phyloP scores from a whole-genome alignment of 2,888 invertebrate genomes.

The Phortica okadai region DNA sequence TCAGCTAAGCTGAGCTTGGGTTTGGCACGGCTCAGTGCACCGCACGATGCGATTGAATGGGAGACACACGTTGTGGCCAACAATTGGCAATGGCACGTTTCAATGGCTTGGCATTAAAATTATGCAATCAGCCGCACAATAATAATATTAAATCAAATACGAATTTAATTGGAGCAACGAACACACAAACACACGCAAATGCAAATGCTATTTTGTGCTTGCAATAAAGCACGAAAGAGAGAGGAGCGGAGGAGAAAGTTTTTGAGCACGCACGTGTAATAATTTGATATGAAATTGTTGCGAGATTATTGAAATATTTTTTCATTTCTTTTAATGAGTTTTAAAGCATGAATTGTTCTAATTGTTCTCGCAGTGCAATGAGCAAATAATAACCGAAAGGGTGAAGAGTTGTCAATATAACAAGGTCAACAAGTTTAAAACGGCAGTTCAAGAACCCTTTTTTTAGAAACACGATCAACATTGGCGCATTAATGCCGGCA shows the following conservation, averaged over 20 bases:
- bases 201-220: not conserved
- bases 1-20: too few species aligned
- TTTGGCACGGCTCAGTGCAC: too few species aligned
- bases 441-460: too few species aligned
- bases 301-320: not conserved
- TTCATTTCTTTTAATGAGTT: not conserved
- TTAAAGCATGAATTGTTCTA: not conserved
- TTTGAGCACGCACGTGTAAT: not conserved
- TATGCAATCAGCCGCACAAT: constrained; percentile 10
- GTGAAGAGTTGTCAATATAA: not conserved
- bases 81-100: not conserved
- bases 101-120: not conserved
- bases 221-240: not conserved
- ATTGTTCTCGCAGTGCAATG: not conserved
- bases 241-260: not conserved
- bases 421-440: not conserved
- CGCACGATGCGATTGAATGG: not conserved
- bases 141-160: constrained; percentile 2
- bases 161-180: not conserved
- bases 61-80: not conserved
- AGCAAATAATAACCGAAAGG: not conserved
- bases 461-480: too few species aligned
- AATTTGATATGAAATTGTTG: not conserved
- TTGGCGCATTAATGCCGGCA: not conserved
- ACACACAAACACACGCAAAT: not conserved